These are phyloP conservation scores for Parus major DNA, from an alignment of 2,113 vertebrate genomes.

Conservation along the genomic window DNA sequence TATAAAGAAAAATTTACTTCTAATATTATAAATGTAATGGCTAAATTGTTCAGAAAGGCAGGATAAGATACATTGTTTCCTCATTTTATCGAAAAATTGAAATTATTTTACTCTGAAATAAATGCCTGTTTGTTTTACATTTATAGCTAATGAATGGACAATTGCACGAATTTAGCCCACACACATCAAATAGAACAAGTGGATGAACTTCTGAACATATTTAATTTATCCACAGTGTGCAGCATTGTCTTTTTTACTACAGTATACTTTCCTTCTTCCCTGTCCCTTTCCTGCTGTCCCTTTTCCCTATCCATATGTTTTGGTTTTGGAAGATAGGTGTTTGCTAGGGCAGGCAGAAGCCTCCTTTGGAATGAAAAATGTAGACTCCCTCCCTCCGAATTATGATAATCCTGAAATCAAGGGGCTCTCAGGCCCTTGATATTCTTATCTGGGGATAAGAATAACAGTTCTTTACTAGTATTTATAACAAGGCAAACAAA, in stretches of 20 bases:
- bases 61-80: not conserved
- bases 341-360: too few species aligned
- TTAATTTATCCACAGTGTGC: not conserved
- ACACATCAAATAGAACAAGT: not conserved
- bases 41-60: not conserved
- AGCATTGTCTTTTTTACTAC: not conserved
- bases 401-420: too few species aligned
- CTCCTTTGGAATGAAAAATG: too few species aligned
- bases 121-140: not conserved
- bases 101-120: not conserved
- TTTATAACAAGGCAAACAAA: too few species aligned
- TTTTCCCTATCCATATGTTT: not conserved
- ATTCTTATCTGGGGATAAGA: too few species aligned
- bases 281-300: not conserved
- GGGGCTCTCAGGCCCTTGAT: too few species aligned
- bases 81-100: not conserved
- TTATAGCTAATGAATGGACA: not conserved
- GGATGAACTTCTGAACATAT: not conserved
- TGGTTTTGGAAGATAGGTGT: too few species aligned
- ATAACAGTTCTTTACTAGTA: too few species aligned
- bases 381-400: too few species aligned
- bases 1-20: not conserved
- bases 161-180: not conserved
- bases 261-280: not conserved
- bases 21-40: not conserved